A percentile compares a stretch with the other conserved stretches of the same genome.
phyloP scores from a whole-genome alignment of 2,888 invertebrate genomes.

The Erynnis tages region DNA sequence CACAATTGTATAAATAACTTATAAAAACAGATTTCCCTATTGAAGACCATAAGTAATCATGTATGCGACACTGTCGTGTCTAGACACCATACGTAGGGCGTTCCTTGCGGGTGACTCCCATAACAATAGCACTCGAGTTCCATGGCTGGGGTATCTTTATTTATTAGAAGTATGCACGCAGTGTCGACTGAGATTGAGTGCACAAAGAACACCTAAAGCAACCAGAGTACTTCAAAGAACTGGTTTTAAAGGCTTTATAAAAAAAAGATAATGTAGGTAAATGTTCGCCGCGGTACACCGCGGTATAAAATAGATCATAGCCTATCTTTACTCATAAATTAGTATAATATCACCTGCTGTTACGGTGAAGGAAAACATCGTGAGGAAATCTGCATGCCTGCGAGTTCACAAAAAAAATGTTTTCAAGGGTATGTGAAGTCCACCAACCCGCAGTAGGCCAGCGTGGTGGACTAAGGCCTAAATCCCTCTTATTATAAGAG shows the following conservation, averaged over 20 bases:
- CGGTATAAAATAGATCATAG: too few relatives aligned
- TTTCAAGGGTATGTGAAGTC: too few relatives aligned
- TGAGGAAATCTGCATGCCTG: too few relatives aligned
- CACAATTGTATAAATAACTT: background rate
- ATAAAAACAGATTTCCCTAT: slow-evolving; percentile 24
- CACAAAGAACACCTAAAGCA: slow-evolving; percentile 39
- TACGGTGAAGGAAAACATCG: too few relatives aligned
- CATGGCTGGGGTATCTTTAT: slow-evolving; percentile 44
- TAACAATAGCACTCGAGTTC: slow-evolving; percentile 45
- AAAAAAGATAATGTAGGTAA: background rate
- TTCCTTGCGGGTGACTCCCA: slow-evolving; percentile 51
- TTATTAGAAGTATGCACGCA: slow-evolving; percentile 58
- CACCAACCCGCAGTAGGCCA: too few relatives aligned
- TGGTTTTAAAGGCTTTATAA: slow-evolving; percentile 32
- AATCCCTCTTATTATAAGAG: too few relatives aligned
- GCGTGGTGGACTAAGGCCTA: too few relatives aligned
- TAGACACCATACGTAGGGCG: slow-evolving; percentile 48
- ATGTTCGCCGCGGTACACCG: too few relatives aligned
- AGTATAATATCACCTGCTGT: too few relatives aligned
- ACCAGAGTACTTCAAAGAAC: too few relatives aligned
- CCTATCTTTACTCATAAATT: too few relatives aligned
- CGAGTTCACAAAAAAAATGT: too few relatives aligned
- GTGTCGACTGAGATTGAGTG: slow-evolving; percentile 31
- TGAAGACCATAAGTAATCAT: slow-evolving; percentile 22
- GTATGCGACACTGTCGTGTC: slow-evolving; percentile 53